Conservation (phyloP, 2,888 invertebrate genomes). For the Mythimna vitellina region DNA sequence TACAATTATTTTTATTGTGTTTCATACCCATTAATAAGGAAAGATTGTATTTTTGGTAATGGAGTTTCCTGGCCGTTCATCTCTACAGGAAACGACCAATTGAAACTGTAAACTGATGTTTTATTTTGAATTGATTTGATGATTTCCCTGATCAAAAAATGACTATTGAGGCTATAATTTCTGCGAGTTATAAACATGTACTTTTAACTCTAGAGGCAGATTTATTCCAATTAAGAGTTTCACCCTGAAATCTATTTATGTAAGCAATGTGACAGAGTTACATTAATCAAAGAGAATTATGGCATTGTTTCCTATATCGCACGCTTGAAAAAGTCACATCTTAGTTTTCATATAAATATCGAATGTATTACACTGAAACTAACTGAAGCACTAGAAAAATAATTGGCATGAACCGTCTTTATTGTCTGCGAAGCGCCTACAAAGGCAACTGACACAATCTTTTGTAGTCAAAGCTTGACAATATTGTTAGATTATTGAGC, state of each 20-base stretch:
- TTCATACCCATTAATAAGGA: no score
- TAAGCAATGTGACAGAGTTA: background rate
- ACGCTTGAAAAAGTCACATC: slow-evolving; percentile 14
- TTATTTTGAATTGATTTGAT: no score
- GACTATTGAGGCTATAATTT: no score
- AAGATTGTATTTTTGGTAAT: no score
- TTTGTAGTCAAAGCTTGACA: slow-evolving; percentile 63
- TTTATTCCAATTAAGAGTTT: background rate
- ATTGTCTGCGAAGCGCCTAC: slow-evolving; percentile 45
- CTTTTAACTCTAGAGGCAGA: background rate
- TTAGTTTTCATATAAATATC: slow-evolving; percentile 25
- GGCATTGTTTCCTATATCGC: background rate
- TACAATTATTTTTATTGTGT: no score
- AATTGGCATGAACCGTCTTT: slow-evolving; percentile 68
- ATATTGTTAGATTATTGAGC: slow-evolving; percentile 18
- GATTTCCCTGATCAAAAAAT: no score
- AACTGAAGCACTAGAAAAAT: slow-evolving; percentile 62
- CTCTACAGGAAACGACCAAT: no score
- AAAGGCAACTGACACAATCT: slow-evolving; percentile 63
- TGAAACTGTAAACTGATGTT: no score
- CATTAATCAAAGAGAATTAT: slow-evolving; percentile 1
- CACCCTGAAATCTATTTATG: no score
- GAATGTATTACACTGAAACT: slow-evolving; percentile 20
- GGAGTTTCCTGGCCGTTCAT: no score
- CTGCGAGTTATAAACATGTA: no score